Evolutionary conservation across 1,140 invertebrate genomes (phyloP), one percentile per base, ranked within the genome.

Genomic region (Leptonema lineaticorne): DNA sequence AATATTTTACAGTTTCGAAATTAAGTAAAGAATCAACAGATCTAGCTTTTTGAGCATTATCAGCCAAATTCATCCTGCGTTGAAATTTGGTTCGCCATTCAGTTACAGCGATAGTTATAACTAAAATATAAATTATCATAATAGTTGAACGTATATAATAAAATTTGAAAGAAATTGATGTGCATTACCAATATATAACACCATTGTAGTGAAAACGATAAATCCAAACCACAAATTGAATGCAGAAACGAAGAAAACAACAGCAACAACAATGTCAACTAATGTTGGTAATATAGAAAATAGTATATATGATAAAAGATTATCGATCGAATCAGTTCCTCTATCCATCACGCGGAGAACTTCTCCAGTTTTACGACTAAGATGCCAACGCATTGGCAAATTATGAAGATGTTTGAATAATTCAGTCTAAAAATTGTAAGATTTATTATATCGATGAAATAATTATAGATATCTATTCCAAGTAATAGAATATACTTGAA

Each of bases 1-100:
- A 98, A 81, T 98, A 98, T 79, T 98, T 99, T 0, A 98, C 96
- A 3, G 96, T 98, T 83, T 98, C 96, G 83, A 96, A 98, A 81
- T 98, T 99, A 0, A 98, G 83, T 33, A 99, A 81, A n/a, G 96
- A 97, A 78, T 99, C 96, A 0, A 98, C 95, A 68, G 92, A 96
- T 53, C 90, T 86, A n/a, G 94, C 90, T 76, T 93, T 90, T 63
- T 90, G 89, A 56, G 89, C 92, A 81, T 98, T 98, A 76, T 98
- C 96, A 0, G 93, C 89, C 18, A 91, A 81, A 80, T 99, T 99
- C 93, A 96, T 96, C 14, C 90, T 85, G 28, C 95, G 83, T 74
- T 96, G 90, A 78, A 90, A 98, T 78, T 97, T 96, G 0, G 95
- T 98, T 30, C 96, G 85, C 96, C 96, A 98, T 82, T 98, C 96